These are phyloP conservation scores for Tragelaphus strepsiceros DNA, from an alignment of 2,113 vertebrate genomes.

Conservation along the genomic window DNA sequence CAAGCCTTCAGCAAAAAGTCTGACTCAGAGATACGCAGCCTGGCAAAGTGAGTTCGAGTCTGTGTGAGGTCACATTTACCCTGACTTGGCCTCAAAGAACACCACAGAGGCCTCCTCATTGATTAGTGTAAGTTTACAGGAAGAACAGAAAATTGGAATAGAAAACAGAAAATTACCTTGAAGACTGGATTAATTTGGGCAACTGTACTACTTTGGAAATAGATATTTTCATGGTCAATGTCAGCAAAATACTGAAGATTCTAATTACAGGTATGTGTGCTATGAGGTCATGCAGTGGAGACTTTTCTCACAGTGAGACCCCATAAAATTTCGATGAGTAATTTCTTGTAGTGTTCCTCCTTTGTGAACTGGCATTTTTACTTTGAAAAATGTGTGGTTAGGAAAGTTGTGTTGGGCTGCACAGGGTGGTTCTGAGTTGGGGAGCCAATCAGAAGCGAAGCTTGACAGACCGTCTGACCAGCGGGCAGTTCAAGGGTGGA, in stretches of 20 bases:
- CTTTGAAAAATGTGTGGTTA: background rate
- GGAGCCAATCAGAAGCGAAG: background rate
- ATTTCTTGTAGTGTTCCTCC: background rate
- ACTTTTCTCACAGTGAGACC: slow-evolving; percentile 14
- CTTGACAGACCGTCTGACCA: background rate
- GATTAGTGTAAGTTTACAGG: background rate
- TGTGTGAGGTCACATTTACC: slow-evolving; percentile 75
- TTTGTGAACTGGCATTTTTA: background rate
- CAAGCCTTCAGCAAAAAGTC: slow-evolving; percentile 90
- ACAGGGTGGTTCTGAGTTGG: background rate
- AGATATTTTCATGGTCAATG: background rate
- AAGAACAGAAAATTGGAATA: background rate
- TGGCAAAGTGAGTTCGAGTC: slow-evolving; percentile 95
- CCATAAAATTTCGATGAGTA: slow-evolving; percentile 20
- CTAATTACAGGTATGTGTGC: background rate
- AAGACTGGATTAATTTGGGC: background rate
- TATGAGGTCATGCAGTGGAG: background rate
- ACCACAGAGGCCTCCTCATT: background rate
- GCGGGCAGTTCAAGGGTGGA: background rate
- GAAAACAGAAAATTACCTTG: background rate
- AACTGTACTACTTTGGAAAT: background rate
- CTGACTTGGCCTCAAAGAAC: background rate
- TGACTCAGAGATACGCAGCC: slow-evolving; percentile 87
- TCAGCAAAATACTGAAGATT: background rate
- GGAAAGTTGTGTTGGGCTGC: background rate